Percentiles rank a stretch among this genome's conserved stretches.
These are phyloP conservation scores for Oeneis ivallda DNA, from an alignment of 2,888 invertebrate genomes.

Conservation along the genomic window DNA sequence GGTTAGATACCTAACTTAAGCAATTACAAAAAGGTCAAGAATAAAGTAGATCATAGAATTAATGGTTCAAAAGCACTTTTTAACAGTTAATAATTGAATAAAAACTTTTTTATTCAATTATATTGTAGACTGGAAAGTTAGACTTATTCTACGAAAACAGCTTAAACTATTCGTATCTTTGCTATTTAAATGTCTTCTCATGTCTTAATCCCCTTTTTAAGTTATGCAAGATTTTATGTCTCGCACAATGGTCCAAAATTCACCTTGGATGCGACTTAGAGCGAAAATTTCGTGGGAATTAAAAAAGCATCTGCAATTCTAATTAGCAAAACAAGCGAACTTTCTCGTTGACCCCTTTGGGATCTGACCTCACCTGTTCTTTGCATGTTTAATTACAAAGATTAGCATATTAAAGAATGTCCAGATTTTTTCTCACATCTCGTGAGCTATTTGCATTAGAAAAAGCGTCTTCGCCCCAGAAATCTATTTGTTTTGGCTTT, in stretches of 20 bases:
- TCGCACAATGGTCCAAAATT: slow-evolving; percentile 13
- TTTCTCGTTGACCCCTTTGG: slow-evolving; percentile 61
- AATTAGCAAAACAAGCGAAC: slow-evolving; percentile 48
- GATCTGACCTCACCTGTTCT: slow-evolving; percentile 71
- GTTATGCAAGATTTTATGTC: slow-evolving; percentile 23
- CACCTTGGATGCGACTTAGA: slow-evolving; percentile 1
- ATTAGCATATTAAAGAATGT: slow-evolving; percentile 48
- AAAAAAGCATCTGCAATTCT: slow-evolving; percentile 59
- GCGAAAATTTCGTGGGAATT: slow-evolving; percentile 49
- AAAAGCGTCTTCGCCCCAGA: slow-evolving; percentile 31
- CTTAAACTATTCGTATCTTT: background rate
- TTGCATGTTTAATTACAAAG: slow-evolving; percentile 51
- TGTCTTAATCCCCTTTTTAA: slow-evolving; percentile 15
- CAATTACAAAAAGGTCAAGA: too few species aligned
- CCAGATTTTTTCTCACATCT: slow-evolving; percentile 53
- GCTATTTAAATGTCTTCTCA: slow-evolving; percentile 4
- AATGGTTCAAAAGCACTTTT: too few species aligned
- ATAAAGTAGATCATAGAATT: too few species aligned
- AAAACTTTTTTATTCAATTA: too few species aligned
- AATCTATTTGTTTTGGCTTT: slow-evolving; percentile 31
- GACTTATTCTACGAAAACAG: background rate
- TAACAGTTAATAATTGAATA: too few species aligned
- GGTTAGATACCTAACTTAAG: too few species aligned
- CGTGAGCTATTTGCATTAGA: slow-evolving; percentile 47
- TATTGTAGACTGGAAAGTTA: background rate